Evolutionary conservation across 1,140 invertebrate genomes (phyloP), one percentile per base, ranked within the genome.

Genomic region (Hypsibius dujardini): DNA sequence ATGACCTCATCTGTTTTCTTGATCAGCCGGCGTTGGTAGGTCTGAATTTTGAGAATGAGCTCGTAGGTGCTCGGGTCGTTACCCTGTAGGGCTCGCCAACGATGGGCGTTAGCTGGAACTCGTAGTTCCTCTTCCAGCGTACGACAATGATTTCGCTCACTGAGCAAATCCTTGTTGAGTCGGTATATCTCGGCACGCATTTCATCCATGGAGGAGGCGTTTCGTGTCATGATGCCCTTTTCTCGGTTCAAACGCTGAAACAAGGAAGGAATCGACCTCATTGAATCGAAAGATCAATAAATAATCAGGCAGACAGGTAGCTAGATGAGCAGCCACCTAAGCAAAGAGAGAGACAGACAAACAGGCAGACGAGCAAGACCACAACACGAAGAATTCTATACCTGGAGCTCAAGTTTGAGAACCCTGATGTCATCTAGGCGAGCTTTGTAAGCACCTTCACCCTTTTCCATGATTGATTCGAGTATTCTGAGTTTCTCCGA

Each of bases 101-200:
- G 80, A 77, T 91, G 89, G 72, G 90, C 84, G 78, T 92, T 92
- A 75, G 90, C 83, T 0, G 89, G 89, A 69, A 87, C 90, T 76
- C 89, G 85, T 72, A 90, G 80, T 74, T 89, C 87, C 72, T 89
- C 86, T 76, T 90, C 87, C 2, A 92, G 76, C 1, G 87, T 87
- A 45, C 85, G 84, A 46, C 86, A 87, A 62, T 87, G 85, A 1
- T 87, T 82, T 46, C 85, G 80, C 75, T 90, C 88, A 69, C 84
- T 82, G n/a, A 87, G 84, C 2, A 90, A 76, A 72, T 88, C 84
- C 45, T 86, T 81, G 75, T 90, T 86, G 73, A 90, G 79, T 74
- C 88, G 85, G 72, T 88, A 85, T 46, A 89, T 83, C 77, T 90
- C 88, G 46, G 85, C 81, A 12, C 87, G 81, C 7, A 85, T 75